Evolutionary conservation across 2,797 vertebrate genomes (phyloP), one percentile per base, ranked within the genome.

Genomic region (Schizothorax lantsangensis): DNA sequence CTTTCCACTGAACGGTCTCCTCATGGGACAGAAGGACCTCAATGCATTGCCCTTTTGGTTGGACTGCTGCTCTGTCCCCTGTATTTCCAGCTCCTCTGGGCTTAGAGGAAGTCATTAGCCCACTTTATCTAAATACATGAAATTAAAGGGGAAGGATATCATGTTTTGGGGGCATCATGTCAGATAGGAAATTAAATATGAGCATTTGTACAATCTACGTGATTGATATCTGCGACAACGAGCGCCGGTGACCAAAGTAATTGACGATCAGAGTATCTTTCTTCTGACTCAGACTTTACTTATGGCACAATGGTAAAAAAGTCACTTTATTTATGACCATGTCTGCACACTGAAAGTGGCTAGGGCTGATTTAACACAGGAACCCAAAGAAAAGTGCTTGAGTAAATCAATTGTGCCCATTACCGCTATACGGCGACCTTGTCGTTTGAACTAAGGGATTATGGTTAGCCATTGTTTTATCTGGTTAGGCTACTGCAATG

Each of bases 61-160:
- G 40, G 81, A 81, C 52, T 8, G 49, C 74, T 84, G 69, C 43
- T 52, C 52, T 68, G 85, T 64, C 33, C 59, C 66, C 52, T 71
- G 5, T 43, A 68, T 45, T 57, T 78, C 49, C 79, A 64, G 12
- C 40, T 86, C 74, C 38, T 40, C 64, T 78, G 81, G 75, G 62
- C 47, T 49, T 81, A 87, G 77, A 88, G 84, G 78, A 88, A 86
- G 86, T 84, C 52, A 88, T 89, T 89, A 86, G 17, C 75, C 26
- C 68, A 85, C 45, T 78, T 79, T 85, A 79, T 84, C 79, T 83
- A 45, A 78, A 77, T 59, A 68, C 73, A 72, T n/a, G 69, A 82
- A 82, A 86, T 90, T 85, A 89, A 74, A 78, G 84, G 62, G 62
- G 83, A 68, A 84, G 71, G 79, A 87, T 88, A 79, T 88, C 47